Conservation (phyloP, 2,797 vertebrate species). For the Neoniphon sammara region DNA sequence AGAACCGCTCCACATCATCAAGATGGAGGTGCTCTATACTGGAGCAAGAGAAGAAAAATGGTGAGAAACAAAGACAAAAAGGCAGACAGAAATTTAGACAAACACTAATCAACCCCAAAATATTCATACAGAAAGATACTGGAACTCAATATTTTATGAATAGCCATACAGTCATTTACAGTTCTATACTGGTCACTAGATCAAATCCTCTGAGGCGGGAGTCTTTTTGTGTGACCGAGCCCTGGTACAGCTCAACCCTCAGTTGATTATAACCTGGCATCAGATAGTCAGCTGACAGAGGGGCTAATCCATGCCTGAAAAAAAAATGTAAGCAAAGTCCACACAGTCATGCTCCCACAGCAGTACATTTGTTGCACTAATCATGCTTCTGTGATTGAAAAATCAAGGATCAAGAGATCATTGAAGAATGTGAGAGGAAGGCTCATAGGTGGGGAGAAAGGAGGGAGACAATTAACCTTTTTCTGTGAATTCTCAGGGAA, state of each 20-base stretch:
- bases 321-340: conserved; percentile 12
- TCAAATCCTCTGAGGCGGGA: conserved; percentile 90
- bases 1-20: conserved; percentile 86
- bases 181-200: conserved; percentile 90
- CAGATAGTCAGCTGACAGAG: conserved; percentile 86
- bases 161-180: conserved; percentile 83
- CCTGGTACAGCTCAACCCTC: conserved; percentile 88
- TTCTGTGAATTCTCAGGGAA: too few relatives aligned
- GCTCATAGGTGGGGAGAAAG: too few relatives aligned
- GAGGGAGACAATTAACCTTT: too few relatives aligned
- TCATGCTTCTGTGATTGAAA: background rate
- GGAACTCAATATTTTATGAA: background rate
- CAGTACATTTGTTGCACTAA: background rate
- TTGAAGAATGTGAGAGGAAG: too few relatives aligned
- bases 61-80: background rate
- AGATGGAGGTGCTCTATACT: conserved; percentile 93
- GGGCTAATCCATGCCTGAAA: conserved; percentile 85
- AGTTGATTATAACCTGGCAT: conserved; percentile 84
- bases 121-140: background rate
- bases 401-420: too few relatives aligned
- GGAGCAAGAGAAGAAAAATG: background rate
- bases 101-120: background rate
- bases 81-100: too few relatives aligned
- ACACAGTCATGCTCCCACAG: background rate
- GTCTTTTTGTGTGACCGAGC: conserved; percentile 91